phyloP scores from a whole-genome alignment of 2,888 invertebrate genomes.

The Argyresthia goedartella region DNA sequence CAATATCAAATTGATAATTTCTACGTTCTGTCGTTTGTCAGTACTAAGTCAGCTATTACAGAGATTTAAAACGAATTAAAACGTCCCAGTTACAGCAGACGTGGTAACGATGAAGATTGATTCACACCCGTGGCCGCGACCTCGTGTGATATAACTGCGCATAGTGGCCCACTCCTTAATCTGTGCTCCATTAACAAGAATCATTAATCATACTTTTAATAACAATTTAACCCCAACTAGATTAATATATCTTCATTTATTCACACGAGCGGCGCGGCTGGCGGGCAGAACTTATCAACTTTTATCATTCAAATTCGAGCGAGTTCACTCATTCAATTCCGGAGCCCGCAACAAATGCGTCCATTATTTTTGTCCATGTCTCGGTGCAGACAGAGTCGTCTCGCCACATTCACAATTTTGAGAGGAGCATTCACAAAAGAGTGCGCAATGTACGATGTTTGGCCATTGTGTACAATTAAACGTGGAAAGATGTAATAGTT shows the following conservation, averaged over 20 bases:
- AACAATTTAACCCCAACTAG: constrained; percentile 68
- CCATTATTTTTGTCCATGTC: constrained; percentile 27
- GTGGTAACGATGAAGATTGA: constrained; percentile 61
- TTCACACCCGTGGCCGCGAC: constrained; percentile 38
- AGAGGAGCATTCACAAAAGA: constrained; percentile 56
- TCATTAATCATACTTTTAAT: constrained; percentile 71
- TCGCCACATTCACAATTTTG: constrained; percentile 18
- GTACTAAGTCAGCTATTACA: too few species aligned
- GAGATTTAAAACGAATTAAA: neutral
- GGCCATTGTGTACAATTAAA: constrained; percentile 67
- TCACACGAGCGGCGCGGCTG: constrained; percentile 27
- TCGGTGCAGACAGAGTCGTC: constrained; percentile 24
- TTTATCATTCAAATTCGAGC: constrained; percentile 62
- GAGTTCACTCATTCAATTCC: constrained; percentile 39
- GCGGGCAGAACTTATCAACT: constrained; percentile 36
- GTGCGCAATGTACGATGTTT: constrained; percentile 52
- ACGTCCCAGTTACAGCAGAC: constrained; percentile 19
- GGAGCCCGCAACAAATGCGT: constrained; percentile 46
- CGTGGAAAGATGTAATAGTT: constrained; percentile 66
- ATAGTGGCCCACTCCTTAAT: constrained; percentile 49
- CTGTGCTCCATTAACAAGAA: constrained; percentile 57
- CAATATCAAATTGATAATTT: too few species aligned
- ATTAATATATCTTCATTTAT: constrained; percentile 70
- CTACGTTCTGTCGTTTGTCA: too few species aligned
- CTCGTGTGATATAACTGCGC: neutral